Conservation (phyloP, 1,140 invertebrate genomes). For the Drusus annulatus region DNA sequence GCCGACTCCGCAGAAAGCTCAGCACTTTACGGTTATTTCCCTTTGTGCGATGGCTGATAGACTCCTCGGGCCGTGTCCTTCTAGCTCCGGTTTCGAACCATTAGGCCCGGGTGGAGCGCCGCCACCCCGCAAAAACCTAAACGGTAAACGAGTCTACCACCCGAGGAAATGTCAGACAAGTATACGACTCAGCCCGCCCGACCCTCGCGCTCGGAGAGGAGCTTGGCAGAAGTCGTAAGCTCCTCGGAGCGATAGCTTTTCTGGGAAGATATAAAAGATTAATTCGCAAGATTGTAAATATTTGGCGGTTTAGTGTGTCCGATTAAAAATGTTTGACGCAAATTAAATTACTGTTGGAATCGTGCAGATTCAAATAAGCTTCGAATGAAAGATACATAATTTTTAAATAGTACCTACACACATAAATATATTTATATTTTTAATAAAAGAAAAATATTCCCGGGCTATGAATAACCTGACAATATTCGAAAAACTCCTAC, state of each 20-base stretch:
- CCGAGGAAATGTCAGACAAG: not conserved
- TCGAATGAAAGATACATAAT: too few species aligned
- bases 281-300: too few species aligned
- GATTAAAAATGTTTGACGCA: too few species aligned
- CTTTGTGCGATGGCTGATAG: constrained; percentile 7
- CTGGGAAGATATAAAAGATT: not conserved
- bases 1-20: constrained; percentile 29
- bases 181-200: not conserved
- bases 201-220: not conserved
- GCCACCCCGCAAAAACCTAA: constrained; percentile 14
- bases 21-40: constrained; percentile 32
- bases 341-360: too few species aligned
- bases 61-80: constrained; percentile 14
- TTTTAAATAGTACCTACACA: too few species aligned
- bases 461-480: too few species aligned
- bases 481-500: too few species aligned
- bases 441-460: too few species aligned
- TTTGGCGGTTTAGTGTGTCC: too few species aligned
- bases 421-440: too few species aligned
- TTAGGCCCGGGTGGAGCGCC: constrained; percentile 8
- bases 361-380: too few species aligned
- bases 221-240: not conserved
- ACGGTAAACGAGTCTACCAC: constrained; percentile 3
- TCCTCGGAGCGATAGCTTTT: not conserved
- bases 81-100: constrained; percentile 21